Evolutionary conservation across 1,140 invertebrate genomes (phyloP).

Genomic region (Drosophila gunungcola): DNA sequence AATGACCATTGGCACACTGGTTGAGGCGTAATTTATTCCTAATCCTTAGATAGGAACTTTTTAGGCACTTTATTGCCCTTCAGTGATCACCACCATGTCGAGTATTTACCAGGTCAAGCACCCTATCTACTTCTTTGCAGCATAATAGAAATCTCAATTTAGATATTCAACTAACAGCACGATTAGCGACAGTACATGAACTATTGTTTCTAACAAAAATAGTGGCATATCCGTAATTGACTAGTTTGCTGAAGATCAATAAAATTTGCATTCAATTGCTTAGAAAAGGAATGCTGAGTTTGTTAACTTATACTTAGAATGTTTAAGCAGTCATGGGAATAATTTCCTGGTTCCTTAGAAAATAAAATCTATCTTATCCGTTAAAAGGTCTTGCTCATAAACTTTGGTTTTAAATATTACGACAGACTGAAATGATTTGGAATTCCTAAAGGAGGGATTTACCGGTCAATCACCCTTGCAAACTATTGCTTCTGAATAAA

Average conservation of each 20-base stretch:
- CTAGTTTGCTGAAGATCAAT: neutral
- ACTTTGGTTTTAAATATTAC: too few species aligned
- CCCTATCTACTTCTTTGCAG: neutral
- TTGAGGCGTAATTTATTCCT: conserved; percentile 8
- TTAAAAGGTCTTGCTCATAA: neutral
- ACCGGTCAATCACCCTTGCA: too few species aligned
- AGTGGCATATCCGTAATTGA: conserved; percentile 19
- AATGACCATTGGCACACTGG: conserved; percentile 62
- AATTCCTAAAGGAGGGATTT: too few species aligned
- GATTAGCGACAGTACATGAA: conserved; percentile 4
- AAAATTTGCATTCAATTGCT: conserved; percentile 37
- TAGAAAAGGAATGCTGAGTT: neutral
- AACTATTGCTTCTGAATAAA: too few species aligned
- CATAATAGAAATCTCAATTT: neutral
- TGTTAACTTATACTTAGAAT: neutral
- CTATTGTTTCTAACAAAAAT: conserved; percentile 5
- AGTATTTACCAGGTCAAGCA: conserved; percentile 19
- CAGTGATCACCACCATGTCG: neutral
- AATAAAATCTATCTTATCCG: too few species aligned
- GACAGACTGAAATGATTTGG: too few species aligned
- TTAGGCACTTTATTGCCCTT: neutral
- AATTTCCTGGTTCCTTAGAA: neutral
- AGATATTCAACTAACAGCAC: conserved; percentile 11
- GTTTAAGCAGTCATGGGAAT: neutral
- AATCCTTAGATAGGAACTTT: neutral